These are phyloP conservation scores for Drosophila mulleri DNA, from an alignment of 2,888 invertebrate genomes.

Conservation along the genomic window DNA sequence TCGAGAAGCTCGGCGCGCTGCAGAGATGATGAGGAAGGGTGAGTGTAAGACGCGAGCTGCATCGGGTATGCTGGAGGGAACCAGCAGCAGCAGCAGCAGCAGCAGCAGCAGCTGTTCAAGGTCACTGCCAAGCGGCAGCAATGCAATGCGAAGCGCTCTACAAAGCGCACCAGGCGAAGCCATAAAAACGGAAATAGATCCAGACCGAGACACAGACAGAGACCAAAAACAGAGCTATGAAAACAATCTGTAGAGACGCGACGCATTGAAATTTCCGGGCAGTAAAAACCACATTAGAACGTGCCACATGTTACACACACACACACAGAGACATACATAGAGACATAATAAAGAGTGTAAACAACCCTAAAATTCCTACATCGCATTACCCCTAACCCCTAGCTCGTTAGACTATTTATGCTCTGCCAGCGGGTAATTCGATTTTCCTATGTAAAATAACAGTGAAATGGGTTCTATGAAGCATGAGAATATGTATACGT, in stretches of 20 bases:
- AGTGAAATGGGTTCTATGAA: neutral
- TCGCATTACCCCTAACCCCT: slow-evolving; percentile 28
- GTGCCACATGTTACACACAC: slow-evolving; percentile 58
- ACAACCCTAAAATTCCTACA: slow-evolving; percentile 40
- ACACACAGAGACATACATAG: slow-evolving; percentile 4
- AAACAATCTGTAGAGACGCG: slow-evolving; percentile 5
- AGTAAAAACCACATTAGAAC: slow-evolving; percentile 47
- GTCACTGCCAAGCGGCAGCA: slow-evolving; percentile 61
- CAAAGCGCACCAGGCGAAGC: slow-evolving; percentile 2
- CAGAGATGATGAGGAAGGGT: neutral
- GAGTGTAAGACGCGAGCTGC: neutral
- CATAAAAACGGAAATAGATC: slow-evolving; percentile 36
- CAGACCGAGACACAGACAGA: slow-evolving; percentile 10
- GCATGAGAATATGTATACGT: neutral
- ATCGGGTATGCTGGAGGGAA: neutral
- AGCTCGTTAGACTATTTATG: slow-evolving; percentile 2
- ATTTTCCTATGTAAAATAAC: neutral
- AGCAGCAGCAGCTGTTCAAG: slow-evolving; percentile 54
- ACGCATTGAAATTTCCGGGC: slow-evolving; percentile 52
- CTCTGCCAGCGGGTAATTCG: neutral
- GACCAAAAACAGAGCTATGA: slow-evolving; percentile 2
- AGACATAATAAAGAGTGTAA: slow-evolving; percentile 16
- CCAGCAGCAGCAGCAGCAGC: too few species aligned
- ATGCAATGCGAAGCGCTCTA: slow-evolving; percentile 25
- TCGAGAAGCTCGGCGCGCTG: slow-evolving; percentile 12